Evolutionary conservation across 2,113 vertebrate species (phyloP).

Genomic region (Tragelaphus strepsiceros): DNA sequence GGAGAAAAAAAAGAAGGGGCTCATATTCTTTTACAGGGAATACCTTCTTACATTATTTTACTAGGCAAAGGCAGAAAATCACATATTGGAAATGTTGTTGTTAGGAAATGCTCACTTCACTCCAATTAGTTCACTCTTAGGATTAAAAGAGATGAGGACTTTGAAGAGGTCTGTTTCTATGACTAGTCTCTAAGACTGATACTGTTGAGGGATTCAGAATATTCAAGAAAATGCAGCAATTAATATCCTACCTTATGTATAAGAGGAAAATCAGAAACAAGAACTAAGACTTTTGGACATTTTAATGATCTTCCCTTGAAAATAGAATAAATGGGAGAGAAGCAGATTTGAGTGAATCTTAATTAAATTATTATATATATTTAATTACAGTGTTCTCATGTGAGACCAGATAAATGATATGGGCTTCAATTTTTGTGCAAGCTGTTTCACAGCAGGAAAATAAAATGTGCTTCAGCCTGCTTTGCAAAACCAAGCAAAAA

Average conservation of each 20-base stretch:
- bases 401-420: not conserved
- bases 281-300: not conserved
- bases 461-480: conserved; percentile 7
- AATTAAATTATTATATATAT: not conserved
- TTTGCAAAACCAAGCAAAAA: conserved; percentile 39
- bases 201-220: not conserved
- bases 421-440: not conserved
- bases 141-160: conserved; percentile 22
- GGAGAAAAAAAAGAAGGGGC: not conserved
- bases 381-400: not conserved
- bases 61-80: conserved; percentile 40
- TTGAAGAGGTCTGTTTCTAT: not conserved
- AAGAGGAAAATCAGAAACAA: not conserved
- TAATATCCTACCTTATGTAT: not conserved
- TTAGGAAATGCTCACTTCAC: conserved; percentile 27
- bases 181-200: conserved; percentile 9
- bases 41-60: not conserved
- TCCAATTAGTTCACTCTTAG: conserved; percentile 53
- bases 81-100: not conserved
- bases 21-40: not conserved
- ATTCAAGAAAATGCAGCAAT: conserved; percentile 14
- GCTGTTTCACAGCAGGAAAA: conserved; percentile 24
- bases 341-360: not conserved
- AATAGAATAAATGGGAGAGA: not conserved
- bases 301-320: not conserved